Evolutionary conservation across 2,888 invertebrate genomes (phyloP), one percentile per base, ranked within the genome.

Genomic region (Agrotis segetum): DNA sequence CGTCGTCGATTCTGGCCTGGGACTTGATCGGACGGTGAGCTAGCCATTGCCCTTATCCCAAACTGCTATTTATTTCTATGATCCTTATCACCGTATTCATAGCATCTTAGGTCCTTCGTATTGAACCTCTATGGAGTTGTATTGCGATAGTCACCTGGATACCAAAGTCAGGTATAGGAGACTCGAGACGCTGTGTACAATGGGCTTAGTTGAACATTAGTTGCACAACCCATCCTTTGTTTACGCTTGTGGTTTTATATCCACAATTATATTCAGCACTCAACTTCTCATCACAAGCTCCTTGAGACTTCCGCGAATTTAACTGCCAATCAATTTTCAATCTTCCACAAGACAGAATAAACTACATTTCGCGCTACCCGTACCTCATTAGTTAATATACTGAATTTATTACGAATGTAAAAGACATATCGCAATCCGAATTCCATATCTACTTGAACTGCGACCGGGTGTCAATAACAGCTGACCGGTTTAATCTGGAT

Each of bases 361-460:
- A 64, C 49, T 21, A 7, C 49, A 55, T 67, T 71, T 61, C 58
- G 5, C 55, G 16, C 11, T 63, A 0, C 13, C 7, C 11, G 13
- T 19, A 14, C 0, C 13, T 29, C 13, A 58, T 67, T 67, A 67
- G 44, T 72, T 58, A 76, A 64, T 66, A 47, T 6, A 65, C 40
- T 68, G 65, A 79, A 67, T 53, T 50, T 56, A 70, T 74, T 70
- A 64, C 56, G 19, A 49, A 46, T 34, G 24, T 56, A 46, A 40
- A 58, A 74, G 7, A 73, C 52, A 64, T 80, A 82, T 84, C 81
- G 86, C 77, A 87, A 74, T 82, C 53, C 71, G 56, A 75, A 82
- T 79, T 78, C 68, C 71, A 68, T 83, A 85, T 85, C 79, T 72
- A n/a, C 79, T 72, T 76, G 74, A 80, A 83, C 82, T 83, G 34